Percentiles rank a stretch among this genome's conserved stretches.
Conservation (phyloP, 2,888 invertebrate genomes). For the Dromius quadrimaculatus region DNA sequence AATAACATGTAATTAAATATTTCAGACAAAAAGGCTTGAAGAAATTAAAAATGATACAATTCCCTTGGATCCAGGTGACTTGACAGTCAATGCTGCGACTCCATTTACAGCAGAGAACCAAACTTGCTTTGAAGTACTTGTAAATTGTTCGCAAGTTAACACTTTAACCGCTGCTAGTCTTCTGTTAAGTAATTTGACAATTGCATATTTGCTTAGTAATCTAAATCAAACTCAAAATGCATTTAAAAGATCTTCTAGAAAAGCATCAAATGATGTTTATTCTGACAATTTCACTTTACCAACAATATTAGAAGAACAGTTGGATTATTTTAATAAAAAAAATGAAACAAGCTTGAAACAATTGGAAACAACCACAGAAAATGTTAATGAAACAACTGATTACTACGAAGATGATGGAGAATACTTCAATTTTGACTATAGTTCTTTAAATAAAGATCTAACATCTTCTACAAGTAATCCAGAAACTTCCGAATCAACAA, state of each 20-base stretch:
- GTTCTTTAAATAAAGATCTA: neutral
- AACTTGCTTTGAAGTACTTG: conserved; percentile 20
- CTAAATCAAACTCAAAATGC: conserved; percentile 30
- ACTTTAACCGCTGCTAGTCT: conserved; percentile 17
- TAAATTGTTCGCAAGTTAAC: conserved; percentile 11
- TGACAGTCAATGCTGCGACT: conserved; percentile 27
- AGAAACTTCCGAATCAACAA: neutral
- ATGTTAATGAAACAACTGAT: neutral
- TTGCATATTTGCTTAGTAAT: conserved; percentile 4
- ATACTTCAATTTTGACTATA: conserved; percentile 17
- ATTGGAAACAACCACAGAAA: neutral
- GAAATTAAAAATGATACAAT: conserved; percentile 65
- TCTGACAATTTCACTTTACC: conserved; percentile 3
- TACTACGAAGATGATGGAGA: conserved; percentile 4
- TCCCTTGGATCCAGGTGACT: conserved; percentile 62
- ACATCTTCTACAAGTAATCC: neutral
- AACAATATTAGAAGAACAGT: neutral
- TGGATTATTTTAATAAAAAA: neutral
- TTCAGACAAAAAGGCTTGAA: conserved; percentile 69
- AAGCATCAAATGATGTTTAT: neutral
- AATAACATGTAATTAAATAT: neutral
- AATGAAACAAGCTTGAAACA: neutral
- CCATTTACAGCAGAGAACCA: conserved; percentile 39
- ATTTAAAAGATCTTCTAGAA: neutral
- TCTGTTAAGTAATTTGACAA: conserved; percentile 24